Evolutionary conservation across 2,888 invertebrate genomes (phyloP), one percentile per base, ranked within the genome.

Genomic region (Acheta domesticus): DNA sequence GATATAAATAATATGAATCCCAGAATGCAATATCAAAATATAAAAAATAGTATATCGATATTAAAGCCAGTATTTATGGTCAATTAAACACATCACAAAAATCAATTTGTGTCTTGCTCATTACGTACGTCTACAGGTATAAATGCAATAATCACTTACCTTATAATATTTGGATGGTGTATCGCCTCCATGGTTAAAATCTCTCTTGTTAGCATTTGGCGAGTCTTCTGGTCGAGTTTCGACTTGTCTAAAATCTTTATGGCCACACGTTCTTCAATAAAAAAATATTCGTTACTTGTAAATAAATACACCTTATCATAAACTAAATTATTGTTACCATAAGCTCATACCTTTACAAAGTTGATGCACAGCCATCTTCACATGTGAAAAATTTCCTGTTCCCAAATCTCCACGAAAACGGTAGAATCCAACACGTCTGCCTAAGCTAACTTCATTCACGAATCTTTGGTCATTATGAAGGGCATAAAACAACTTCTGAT

Each of bases 311-410:
- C 62, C 62, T 62, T 62, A 3, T 62, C 62, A 62, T 62, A 19
- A 8, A 36, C 36, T 5, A 5, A 36, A 5, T 36, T 14, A 62
- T 19, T 62, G 62, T 62, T 16, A 4, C 8, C 62, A 19, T 14
- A 48, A 36, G 36, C 36, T 36, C n/a, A 48, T 84, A 91, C 93
- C 93, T 89, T 92, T 91, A 62, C 93, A 93, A 81, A 94, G 86
- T 82, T 92, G 91, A 86, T 94, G 94, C 78, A 92, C 89, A 76
- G 92, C 94, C 84, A 93, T 87, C 86, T 93, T 93, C 84, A 94
- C 94, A 86, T 93, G 92, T 75, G 93, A 93, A 87, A 94, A 94
- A 86, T 94, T 94, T 78, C 94, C 94, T 83, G 90, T 89, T 49
- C 94, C 94, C 80, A 94, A 89, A 85, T 94, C 93, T 82, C 92